Evolutionary conservation across 2,888 invertebrate species (phyloP).

Genomic region (Leptinotarsa juncta): DNA sequence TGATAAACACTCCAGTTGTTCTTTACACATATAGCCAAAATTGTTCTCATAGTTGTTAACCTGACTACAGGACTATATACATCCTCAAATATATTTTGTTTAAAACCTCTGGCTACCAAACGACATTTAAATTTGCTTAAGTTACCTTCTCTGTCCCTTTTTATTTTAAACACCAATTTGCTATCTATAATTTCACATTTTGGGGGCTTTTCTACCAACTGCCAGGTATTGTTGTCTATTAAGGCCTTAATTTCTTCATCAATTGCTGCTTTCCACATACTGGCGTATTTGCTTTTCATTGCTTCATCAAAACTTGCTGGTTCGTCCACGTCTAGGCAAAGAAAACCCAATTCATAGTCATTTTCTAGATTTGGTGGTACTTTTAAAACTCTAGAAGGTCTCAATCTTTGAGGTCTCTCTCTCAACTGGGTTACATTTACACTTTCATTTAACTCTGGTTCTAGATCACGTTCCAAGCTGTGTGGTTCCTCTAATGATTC

Average conservation of each 20-base stretch:
- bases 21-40: conserved; percentile 41
- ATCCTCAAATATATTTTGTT: conserved; percentile 24
- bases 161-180: conserved; percentile 22
- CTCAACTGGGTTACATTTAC: not conserved
- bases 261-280: not conserved
- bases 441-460: not conserved
- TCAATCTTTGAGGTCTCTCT: conserved; percentile 3
- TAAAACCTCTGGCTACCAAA: conserved; percentile 41
- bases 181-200: conserved; percentile 18
- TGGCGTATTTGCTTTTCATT: not conserved
- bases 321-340: conserved; percentile 21
- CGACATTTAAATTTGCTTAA: conserved; percentile 25
- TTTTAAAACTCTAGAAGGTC: not conserved
- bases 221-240: conserved; percentile 34
- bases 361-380: too few relatives aligned
- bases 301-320: conserved; percentile 21
- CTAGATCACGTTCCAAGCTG: not conserved
- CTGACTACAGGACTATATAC: conserved; percentile 48
- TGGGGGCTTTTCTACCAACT: conserved; percentile 9
- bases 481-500: not conserved
- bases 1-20: conserved; percentile 37
- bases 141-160: conserved; percentile 31
- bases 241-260: conserved; percentile 29
- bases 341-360: too few relatives aligned
- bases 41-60: conserved; percentile 44